Conservation (phyloP, 2,888 invertebrate genomes). For the Eremobia ochroleuca region DNA sequence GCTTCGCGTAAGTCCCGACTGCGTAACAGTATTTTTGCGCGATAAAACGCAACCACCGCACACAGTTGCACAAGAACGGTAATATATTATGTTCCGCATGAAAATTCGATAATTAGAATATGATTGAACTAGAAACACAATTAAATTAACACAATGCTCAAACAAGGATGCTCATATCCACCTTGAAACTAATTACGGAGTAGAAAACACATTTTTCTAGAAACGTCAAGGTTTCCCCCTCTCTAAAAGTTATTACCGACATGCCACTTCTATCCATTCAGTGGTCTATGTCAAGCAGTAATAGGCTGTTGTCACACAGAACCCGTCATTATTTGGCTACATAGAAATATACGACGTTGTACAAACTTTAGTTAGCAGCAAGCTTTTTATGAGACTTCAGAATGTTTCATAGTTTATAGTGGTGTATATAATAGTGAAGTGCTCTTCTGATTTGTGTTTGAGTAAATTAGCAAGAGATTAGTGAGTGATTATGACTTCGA, state of each 20-base stretch:
- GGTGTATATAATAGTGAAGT: conserved; percentile 64
- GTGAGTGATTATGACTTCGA: conserved; percentile 54
- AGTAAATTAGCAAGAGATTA: conserved; percentile 76
- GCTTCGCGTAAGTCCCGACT: not conserved
- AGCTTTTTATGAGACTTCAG: conserved; percentile 49
- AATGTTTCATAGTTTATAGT: conserved; percentile 45
- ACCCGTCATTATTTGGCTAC: conserved; percentile 50
- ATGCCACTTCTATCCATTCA: conserved; percentile 67
- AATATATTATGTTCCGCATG: conserved; percentile 25
- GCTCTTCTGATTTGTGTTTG: conserved; percentile 77
- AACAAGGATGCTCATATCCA: conserved; percentile 57
- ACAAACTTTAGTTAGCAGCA: conserved; percentile 45
- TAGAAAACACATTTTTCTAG: conserved; percentile 58
- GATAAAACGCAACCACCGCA: not conserved
- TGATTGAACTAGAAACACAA: conserved; percentile 45
- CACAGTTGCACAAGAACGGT: conserved; percentile 35
- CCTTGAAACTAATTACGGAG: conserved; percentile 60
- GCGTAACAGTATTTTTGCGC: not conserved
- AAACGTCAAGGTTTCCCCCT: conserved; percentile 65
- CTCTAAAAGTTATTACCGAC: conserved; percentile 29
- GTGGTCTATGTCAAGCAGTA: conserved; percentile 69
- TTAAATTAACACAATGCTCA: conserved; percentile 39
- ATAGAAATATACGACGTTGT: conserved; percentile 39
- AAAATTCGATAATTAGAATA: conserved; percentile 38
- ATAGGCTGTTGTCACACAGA: conserved; percentile 58